These are phyloP conservation scores for Fopius arisanus DNA, from an alignment of 1,140 invertebrate species.

Conservation along the genomic window DNA sequence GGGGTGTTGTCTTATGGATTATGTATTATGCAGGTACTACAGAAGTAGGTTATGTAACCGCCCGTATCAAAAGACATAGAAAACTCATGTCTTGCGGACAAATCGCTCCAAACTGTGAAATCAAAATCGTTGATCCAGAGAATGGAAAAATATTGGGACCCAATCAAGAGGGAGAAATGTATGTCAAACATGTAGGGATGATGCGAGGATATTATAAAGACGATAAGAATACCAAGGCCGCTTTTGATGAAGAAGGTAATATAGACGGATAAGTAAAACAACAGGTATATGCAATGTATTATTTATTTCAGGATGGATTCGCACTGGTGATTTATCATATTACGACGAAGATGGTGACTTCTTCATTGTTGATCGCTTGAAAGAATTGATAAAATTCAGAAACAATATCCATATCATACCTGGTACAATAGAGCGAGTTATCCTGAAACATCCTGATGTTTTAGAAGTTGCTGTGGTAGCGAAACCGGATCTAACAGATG, in stretches of 20 bases:
- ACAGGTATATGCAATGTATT: too few species aligned
- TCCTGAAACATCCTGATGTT: slow-evolving; percentile 73
- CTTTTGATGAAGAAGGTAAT: slow-evolving; percentile 64
- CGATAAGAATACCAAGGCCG: slow-evolving; percentile 67
- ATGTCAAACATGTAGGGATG: slow-evolving; percentile 50
- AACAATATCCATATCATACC: slow-evolving; percentile 64
- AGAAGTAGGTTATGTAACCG: slow-evolving; percentile 31
- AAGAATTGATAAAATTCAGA: slow-evolving; percentile 80
- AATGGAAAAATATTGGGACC: slow-evolving; percentile 52
- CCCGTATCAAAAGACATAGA: neutral
- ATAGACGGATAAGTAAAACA: too few species aligned
- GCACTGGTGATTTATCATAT: slow-evolving; percentile 77
- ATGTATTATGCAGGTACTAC: slow-evolving; percentile 43
- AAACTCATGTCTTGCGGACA: slow-evolving; percentile 37
- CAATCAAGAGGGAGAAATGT: slow-evolving; percentile 63
- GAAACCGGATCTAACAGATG: slow-evolving; percentile 69
- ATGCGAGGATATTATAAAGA: slow-evolving; percentile 65
- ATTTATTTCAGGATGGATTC: slow-evolving; percentile 64
- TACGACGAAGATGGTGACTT: slow-evolving; percentile 72
- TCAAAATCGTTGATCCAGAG: slow-evolving; percentile 56
- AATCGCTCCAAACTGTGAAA: slow-evolving; percentile 32
- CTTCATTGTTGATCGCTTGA: slow-evolving; percentile 77
- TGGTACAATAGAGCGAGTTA: slow-evolving; percentile 69
- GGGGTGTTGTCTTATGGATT: neutral
- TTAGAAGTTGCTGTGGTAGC: slow-evolving; percentile 78